phyloP scores from a whole-genome alignment of 2,888 invertebrate species.

The Lissonota sp. region DNA sequence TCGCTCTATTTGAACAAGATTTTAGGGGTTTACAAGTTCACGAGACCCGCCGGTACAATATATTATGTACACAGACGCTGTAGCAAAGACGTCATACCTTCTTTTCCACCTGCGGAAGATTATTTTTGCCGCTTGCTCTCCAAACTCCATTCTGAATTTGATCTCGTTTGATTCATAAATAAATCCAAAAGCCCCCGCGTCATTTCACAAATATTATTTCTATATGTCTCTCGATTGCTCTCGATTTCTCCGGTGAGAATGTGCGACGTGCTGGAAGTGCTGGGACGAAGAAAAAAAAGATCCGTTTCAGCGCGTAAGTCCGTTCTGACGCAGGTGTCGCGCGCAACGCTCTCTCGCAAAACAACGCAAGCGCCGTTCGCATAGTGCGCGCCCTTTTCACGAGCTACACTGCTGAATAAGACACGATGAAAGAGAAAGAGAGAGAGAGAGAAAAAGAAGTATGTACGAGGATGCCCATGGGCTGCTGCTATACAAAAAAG shows the following conservation, averaged over 20 bases:
- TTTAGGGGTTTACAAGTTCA: neutral
- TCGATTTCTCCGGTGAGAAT: neutral
- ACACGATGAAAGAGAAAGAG: neutral
- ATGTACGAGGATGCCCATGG: constrained; percentile 29
- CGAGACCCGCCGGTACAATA: no score
- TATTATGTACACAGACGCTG: no score
- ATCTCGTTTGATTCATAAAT: constrained; percentile 7
- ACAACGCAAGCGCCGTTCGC: constrained; percentile 66
- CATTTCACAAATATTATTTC: neutral
- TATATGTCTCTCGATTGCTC: neutral
- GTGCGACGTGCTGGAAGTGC: neutral
- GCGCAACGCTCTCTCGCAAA: constrained; percentile 30
- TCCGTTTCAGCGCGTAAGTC: neutral
- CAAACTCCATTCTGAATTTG: neutral
- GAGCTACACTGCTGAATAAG: constrained; percentile 32
- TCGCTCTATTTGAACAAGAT: constrained; percentile 18
- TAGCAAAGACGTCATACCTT: neutral
- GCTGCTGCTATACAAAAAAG: constrained; percentile 29
- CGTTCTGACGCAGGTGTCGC: constrained; percentile 50
- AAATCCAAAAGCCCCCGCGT: neutral
- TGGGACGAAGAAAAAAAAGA: neutral
- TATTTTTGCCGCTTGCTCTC: constrained; percentile 3
- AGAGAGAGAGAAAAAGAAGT: neutral
- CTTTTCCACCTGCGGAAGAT: neutral
- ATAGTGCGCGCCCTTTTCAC: constrained; percentile 59